Evolutionary conservation across 2,113 vertebrate species (phyloP).

Genomic region (Ameiurus melas): DNA sequence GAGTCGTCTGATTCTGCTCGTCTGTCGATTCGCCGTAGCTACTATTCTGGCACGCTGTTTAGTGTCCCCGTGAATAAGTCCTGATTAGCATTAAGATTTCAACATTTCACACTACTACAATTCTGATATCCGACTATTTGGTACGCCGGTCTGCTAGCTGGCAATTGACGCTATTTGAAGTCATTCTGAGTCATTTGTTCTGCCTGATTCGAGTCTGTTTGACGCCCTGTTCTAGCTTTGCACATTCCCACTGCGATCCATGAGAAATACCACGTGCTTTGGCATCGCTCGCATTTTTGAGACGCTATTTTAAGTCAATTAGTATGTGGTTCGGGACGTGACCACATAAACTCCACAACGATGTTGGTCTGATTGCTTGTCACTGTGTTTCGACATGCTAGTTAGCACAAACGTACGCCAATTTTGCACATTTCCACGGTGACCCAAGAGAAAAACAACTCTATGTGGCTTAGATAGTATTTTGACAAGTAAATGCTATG

Average conservation of each 20-base stretch:
- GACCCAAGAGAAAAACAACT: background rate
- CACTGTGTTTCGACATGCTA: conserved; percentile 2
- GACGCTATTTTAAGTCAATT: background rate
- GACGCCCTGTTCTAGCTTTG: background rate
- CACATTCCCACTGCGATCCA: background rate
- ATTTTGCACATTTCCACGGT: background rate
- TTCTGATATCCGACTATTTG: background rate
- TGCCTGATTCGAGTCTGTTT: background rate
- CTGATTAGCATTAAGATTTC: background rate
- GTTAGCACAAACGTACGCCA: background rate
- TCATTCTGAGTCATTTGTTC: background rate
- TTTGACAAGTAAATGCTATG: background rate
- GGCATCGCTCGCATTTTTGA: background rate
- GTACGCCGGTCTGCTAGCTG: background rate
- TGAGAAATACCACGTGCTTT: background rate
- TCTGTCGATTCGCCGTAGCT: background rate
- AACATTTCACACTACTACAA: background rate
- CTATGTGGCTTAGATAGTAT: background rate
- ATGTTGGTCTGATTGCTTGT: background rate
- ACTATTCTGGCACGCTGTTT: background rate
- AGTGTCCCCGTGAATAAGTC: background rate
- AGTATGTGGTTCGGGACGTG: background rate
- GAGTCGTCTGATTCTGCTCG: background rate
- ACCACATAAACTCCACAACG: background rate
- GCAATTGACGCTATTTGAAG: background rate